These are phyloP conservation scores for Gortyna flavago DNA, from an alignment of 2,888 invertebrate species.

Conservation along the genomic window DNA sequence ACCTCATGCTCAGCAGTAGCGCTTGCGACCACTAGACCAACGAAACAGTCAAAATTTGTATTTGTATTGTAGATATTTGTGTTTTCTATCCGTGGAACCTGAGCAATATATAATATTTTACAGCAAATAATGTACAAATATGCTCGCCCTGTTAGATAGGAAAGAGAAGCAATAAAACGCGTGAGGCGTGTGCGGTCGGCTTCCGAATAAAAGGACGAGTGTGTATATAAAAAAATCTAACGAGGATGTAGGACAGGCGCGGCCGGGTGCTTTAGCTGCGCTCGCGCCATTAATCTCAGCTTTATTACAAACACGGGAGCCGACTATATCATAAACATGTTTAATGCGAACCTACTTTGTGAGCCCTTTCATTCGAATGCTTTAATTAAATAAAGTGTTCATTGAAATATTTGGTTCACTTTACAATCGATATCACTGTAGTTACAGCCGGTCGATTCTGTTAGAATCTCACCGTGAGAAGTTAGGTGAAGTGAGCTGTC, in stretches of 20 bases:
- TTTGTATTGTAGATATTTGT: too few species aligned
- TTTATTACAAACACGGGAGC: slow-evolving; percentile 87
- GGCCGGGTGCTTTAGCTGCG: slow-evolving; percentile 72
- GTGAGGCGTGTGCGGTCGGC: slow-evolving; percentile 79
- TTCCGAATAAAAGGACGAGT: slow-evolving; percentile 82
- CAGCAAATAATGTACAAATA: slow-evolving; percentile 71
- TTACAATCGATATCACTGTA: slow-evolving; percentile 35
- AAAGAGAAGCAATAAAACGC: slow-evolving; percentile 82
- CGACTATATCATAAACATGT: slow-evolving; percentile 86
- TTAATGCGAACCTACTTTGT: slow-evolving; percentile 73
- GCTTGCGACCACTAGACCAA: not conserved
- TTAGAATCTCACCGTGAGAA: too few species aligned
- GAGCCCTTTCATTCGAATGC: slow-evolving; percentile 72
- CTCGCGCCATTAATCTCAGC: slow-evolving; percentile 83
- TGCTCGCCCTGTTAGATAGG: slow-evolving; percentile 74
- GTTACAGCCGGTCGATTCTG: too few species aligned
- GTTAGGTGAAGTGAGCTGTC: too few species aligned
- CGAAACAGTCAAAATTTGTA: not conserved
- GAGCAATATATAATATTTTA: slow-evolving; percentile 69
- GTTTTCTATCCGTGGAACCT: slow-evolving; percentile 42
- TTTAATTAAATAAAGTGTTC: slow-evolving; percentile 75
- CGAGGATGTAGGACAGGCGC: slow-evolving; percentile 79
- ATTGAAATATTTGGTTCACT: slow-evolving; percentile 65
- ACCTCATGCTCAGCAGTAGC: not conserved
- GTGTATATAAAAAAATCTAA: slow-evolving; percentile 81